phyloP scores from a whole-genome alignment of 2,113 vertebrate genomes.

The Chauna torquata region DNA sequence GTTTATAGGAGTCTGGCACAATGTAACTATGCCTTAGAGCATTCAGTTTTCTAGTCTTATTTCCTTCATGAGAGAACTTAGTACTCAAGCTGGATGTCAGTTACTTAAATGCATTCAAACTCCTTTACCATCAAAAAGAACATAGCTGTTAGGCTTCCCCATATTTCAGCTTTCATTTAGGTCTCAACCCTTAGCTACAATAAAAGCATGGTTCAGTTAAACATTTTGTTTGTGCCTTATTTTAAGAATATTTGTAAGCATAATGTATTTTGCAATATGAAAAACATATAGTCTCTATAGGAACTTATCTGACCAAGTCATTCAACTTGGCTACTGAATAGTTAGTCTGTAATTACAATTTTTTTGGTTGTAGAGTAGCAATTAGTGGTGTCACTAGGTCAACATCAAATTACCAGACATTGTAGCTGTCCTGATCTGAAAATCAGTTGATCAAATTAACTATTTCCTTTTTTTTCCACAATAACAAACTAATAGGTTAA shows the following conservation, averaged over 20 bases:
- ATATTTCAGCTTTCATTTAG: background rate
- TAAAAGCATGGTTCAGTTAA: background rate
- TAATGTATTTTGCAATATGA: background rate
- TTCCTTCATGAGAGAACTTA: background rate
- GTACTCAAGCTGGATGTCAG: background rate
- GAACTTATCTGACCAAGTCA: background rate
- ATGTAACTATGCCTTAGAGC: background rate
- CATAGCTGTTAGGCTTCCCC: background rate
- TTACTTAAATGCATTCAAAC: background rate
- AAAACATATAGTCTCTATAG: background rate
- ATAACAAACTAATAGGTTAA: background rate
- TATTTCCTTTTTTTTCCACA: background rate
- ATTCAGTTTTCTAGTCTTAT: background rate
- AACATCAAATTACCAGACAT: background rate
- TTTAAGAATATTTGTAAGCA: background rate
- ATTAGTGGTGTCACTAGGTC: background rate
- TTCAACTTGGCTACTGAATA: background rate
- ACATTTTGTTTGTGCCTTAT: background rate
- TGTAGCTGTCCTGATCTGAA: background rate
- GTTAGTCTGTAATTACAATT: background rate
- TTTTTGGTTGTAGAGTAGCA: background rate
- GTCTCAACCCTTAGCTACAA: background rate
- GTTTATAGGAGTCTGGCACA: background rate
- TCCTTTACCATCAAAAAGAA: background rate
- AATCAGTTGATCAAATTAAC: background rate